Base-by-base conservation (phyloP, 2,888 invertebrate species). In the Acleris holmiana region DNA sequence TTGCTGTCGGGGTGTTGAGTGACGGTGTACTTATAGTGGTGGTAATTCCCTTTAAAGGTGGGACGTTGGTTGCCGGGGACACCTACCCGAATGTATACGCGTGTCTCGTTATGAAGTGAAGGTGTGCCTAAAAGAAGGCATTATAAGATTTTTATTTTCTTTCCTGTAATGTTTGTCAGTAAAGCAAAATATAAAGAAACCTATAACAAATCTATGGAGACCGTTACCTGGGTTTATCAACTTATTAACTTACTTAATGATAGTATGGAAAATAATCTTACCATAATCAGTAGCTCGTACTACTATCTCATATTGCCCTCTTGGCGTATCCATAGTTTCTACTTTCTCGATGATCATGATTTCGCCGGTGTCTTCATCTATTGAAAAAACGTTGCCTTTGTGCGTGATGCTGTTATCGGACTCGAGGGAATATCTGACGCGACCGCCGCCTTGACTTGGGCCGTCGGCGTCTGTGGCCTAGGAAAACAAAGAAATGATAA, bases 51-150 rank as follows among this genome's bases (percentile, higher is more conserved):
- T 72, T 95, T 94, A 74, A 96, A 96, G n/a, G 95, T 94, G 0
- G 96, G 97, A n/a, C 96, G 90, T 73, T 96, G 96, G 75, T 96
- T 96, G 1, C 96, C 96, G 0, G 96, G 95, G 4, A 96, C 96
- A 0, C 96, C 96, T 0, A 97, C 96, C n/a, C 96, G 93, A 17
- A 97, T 93, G 10, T 94, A 91, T 0, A 96, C 93, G 41, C 94
- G 91, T 0, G 95, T 94, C 68, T 95, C 95, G 46, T 95, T 94
- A 56, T 93, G 90, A 0, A 96, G 82, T 0, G 95, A 93, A 13
- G 96, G 96, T 40, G 76, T 82, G 8, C 95, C 95, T 95, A 76
- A 75, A 51, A 49, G 23, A 35, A 48, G 61, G 13, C 35, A 23
- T 15, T 2, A 19, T 18, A 53, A 13, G n/a, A 15, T 35, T 13